These are phyloP conservation scores for Phrixothrix hirtus DNA, from an alignment of 2,888 invertebrate species.

Conservation along the genomic window DNA sequence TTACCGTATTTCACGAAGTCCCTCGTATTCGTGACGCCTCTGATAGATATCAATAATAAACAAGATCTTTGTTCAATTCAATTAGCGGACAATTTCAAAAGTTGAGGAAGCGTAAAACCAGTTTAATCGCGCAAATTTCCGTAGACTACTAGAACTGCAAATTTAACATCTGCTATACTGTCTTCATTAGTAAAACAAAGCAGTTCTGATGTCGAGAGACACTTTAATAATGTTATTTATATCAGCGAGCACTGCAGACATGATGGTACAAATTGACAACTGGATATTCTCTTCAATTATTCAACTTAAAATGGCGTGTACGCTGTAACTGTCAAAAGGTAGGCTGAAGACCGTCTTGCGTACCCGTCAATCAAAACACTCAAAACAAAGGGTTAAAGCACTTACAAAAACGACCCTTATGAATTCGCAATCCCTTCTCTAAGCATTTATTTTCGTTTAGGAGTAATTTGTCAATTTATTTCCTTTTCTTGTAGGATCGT, in stretches of 20 bases:
- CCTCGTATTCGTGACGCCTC: no score
- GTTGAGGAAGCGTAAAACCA: conserved; percentile 27
- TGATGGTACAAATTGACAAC: conserved; percentile 49
- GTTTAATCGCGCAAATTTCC: conserved; percentile 32
- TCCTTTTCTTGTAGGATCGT: no score
- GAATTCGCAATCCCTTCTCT: conserved; percentile 21
- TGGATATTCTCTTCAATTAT: conserved; percentile 48
- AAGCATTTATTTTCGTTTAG: conserved; percentile 6
- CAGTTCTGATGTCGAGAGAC: conserved; percentile 43
- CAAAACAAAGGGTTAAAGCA: conserved; percentile 33
- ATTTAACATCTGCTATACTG: conserved; percentile 43
- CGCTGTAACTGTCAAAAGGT: conserved; percentile 34
- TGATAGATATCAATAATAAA: neutral
- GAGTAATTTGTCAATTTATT: neutral
- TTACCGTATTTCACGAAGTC: no score
- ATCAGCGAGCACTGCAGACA: conserved; percentile 44
- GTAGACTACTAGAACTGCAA: conserved; percentile 26
- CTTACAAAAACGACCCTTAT: conserved; percentile 28
- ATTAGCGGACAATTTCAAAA: conserved; percentile 18
- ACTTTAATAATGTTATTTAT: conserved; percentile 51
- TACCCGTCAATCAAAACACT: conserved; percentile 33
- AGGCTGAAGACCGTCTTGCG: conserved; percentile 29
- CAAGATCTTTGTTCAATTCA: conserved; percentile 13
- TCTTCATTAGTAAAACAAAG: conserved; percentile 48
- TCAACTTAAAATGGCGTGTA: conserved; percentile 37